Evolutionary conservation across 2,888 invertebrate species (phyloP), one percentile per base, ranked within the genome.

Genomic region (Aleiodes alternator): DNA sequence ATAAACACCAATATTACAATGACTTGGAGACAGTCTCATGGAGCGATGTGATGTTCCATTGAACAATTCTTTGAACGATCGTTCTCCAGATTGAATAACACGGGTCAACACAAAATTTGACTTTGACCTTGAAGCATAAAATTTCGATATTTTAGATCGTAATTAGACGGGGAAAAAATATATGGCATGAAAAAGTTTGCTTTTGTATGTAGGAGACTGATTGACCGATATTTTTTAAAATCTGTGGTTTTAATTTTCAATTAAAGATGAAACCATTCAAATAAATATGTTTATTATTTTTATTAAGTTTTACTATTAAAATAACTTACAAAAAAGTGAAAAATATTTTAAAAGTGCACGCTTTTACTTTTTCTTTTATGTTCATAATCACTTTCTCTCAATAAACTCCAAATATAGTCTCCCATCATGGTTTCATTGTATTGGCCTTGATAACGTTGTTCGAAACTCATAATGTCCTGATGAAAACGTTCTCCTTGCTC

Each of bases 401-500:
- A 48, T 56, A 82, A 72, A 53, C 73, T 73, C 79, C 78, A 81
- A 81, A 79, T 74, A 55, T 83, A 82, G 55, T 82, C 82, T 43
- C 79, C 80, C 79, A 82, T 83, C 82, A 83, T 82, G 50, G 77
- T 81, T 66, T 79, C 78, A 70, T 81, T 76, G 61, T 81, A 81
- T 48, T 79, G 80, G 2, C 82, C 80, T 73, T 83, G 80, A 72
- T 84, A 85, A 69, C 81, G 79, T 56, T 64, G 72, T 81, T 84
- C 82, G 55, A 84, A 80, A 66, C 79, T 66, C 81, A 80, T 80
- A 23, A 85, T 76, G 66, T 85, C 83, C 70, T 84, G 81, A 72
- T 85, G 82, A 73, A 86, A 85, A 77, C 81, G 80, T 78, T 86
- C 82, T 64, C 82, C 83, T 80, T 84, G 83, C 72, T 86, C 82